Conservation (phyloP, 2,888 invertebrate species). For the Cylindroiulus punctatus region DNA sequence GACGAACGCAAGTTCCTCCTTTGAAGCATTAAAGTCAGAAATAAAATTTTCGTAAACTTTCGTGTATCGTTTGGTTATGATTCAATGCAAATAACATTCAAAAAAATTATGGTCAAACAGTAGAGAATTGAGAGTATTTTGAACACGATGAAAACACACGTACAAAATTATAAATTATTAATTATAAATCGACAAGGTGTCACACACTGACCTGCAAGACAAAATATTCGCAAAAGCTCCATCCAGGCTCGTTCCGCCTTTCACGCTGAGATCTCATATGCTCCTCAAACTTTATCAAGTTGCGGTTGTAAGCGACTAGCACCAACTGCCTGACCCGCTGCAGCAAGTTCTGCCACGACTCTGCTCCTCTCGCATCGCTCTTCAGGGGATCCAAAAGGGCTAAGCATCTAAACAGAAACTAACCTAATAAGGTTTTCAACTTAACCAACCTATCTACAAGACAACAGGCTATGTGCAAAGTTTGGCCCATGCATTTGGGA, state of each 20-base stretch:
- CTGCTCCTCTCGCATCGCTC: conserved; percentile 86
- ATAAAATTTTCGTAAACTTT: conserved; percentile 53
- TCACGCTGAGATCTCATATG: conserved; percentile 73
- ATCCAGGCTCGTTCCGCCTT: conserved; percentile 85
- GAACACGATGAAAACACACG: no score
- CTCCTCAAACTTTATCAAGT: conserved; percentile 73
- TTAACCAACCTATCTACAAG: background rate
- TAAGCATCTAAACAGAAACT: conserved; percentile 75
- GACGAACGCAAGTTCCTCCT: conserved; percentile 92
- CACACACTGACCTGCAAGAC: conserved; percentile 77
- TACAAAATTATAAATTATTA: no score
- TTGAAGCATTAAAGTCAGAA: conserved; percentile 67
- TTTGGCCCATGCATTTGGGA: background rate
- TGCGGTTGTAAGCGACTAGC: conserved; percentile 86
- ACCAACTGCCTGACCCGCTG: conserved; percentile 83
- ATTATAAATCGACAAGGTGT: background rate
- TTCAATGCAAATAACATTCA: background rate
- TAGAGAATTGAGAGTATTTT: conserved; percentile 19
- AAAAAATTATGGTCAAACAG: background rate
- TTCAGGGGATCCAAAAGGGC: conserved; percentile 91
- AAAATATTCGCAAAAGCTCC: conserved; percentile 96
- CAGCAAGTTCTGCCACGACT: conserved; percentile 88
- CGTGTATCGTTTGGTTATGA: no score
- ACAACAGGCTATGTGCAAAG: background rate
- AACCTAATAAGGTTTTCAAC: background rate